phyloP scores from a whole-genome alignment of 2,113 vertebrate genomes.

The Ailurus styani region DNA sequence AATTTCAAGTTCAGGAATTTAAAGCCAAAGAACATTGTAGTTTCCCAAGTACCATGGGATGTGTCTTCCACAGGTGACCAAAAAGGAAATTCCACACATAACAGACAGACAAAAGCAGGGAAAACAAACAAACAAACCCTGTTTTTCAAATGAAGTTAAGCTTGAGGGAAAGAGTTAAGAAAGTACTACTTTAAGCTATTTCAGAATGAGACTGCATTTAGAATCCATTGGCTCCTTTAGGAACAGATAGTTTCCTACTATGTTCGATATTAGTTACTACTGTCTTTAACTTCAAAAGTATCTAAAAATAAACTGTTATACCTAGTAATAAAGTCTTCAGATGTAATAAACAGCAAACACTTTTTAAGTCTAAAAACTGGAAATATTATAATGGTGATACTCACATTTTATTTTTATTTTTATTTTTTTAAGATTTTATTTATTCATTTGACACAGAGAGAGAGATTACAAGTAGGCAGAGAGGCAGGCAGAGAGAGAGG shows the following conservation, averaged over 20 bases:
- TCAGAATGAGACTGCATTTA: neutral
- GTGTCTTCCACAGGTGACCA: neutral
- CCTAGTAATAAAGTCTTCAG: neutral
- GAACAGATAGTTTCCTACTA: neutral
- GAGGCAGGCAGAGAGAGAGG: too few relatives aligned
- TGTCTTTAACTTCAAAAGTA: neutral
- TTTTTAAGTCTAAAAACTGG: slow-evolving; percentile 4
- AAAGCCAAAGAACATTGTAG: neutral
- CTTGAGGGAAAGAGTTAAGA: neutral
- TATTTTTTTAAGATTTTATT: too few relatives aligned
- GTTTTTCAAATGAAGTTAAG: neutral
- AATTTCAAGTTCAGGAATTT: neutral
- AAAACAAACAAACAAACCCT: neutral
- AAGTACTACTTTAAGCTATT: neutral
- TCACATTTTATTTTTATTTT: neutral
- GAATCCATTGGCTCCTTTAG: neutral
- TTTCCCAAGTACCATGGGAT: neutral
- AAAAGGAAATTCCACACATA: neutral
- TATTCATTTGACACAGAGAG: too few relatives aligned
- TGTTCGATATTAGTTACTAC: neutral
- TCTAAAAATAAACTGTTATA: slow-evolving; percentile 7
- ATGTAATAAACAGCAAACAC: neutral
- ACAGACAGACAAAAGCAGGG: neutral
- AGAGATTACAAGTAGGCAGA: too few relatives aligned
- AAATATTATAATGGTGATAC: neutral